phyloP scores from a whole-genome alignment of 64 coral and sea anemone species.

The Cladopsammia gracilis region DNA sequence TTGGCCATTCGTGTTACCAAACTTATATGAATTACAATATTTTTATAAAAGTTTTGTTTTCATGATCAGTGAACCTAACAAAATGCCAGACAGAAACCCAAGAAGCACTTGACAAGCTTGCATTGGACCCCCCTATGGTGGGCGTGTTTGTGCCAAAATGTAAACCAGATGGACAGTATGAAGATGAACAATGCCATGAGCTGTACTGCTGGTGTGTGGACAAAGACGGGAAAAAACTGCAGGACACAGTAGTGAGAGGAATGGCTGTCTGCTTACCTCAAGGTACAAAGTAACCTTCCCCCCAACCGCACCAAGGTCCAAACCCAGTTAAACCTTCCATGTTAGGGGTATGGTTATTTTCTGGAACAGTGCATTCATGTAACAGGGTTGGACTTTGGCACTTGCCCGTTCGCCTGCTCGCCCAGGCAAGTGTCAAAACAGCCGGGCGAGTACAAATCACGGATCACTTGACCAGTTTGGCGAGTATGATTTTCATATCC shows the following conservation, averaged over 20 bases:
- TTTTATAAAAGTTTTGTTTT: not conserved
- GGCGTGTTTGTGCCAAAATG: slow-evolving; percentile 58
- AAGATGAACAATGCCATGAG: slow-evolving; percentile 47
- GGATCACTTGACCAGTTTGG: no score
- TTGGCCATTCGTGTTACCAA: no score
- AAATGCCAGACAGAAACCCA: slow-evolving; percentile 46
- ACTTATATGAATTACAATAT: no score
- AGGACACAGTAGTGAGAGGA: slow-evolving; percentile 1
- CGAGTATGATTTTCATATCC: no score
- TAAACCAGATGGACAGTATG: slow-evolving; percentile 65
- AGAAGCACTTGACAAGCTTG: slow-evolving; percentile 25
- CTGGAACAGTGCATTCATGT: no score
- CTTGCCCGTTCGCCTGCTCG: no score
- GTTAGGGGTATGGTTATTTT: no score
- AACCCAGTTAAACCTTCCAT: no score
- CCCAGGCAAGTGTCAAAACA: no score
- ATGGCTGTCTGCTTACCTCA: not conserved
- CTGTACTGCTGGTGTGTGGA: slow-evolving; percentile 67
- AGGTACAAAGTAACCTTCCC: not conserved
- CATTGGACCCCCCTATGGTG: slow-evolving; percentile 25
- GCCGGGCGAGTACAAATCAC: no score
- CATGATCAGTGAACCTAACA: slow-evolving; percentile 57
- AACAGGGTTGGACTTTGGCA: no score
- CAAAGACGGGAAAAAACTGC: slow-evolving; percentile 22
- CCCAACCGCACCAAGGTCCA: no score